A percentile compares a stretch with the other conserved stretches of the same genome.
Conservation (phyloP, 2,797 vertebrate genomes). For the Pseudochirops corinnae region DNA sequence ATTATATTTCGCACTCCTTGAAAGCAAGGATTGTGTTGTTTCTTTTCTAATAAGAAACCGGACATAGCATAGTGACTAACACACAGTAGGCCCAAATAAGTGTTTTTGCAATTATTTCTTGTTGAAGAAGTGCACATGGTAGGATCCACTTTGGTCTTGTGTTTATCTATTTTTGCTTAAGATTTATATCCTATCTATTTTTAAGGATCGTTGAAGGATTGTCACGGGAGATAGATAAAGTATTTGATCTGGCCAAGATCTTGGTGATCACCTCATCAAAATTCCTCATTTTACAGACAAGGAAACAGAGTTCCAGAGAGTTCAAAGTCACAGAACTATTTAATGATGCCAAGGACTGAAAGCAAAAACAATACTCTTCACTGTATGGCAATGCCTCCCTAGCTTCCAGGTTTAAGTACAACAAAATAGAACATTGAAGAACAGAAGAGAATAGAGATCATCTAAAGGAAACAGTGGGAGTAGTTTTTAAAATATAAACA, state of each 20-base stretch:
- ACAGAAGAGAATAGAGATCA: neutral
- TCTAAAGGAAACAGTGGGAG: neutral
- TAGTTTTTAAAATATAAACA: neutral
- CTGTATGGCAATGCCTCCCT: neutral
- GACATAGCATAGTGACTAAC: neutral
- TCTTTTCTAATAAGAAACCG: neutral
- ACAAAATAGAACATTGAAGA: neutral
- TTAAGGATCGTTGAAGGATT: neutral
- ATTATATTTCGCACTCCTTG: neutral
- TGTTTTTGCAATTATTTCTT: neutral
- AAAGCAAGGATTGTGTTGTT: neutral
- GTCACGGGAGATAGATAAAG: neutral
- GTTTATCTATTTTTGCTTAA: too few species aligned
- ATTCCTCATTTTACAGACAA: neutral
- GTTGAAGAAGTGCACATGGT: neutral
- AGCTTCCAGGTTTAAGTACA: neutral
- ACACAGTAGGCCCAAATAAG: neutral
- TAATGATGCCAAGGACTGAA: neutral
- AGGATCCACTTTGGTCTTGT: too few species aligned
- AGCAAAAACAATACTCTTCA: neutral
- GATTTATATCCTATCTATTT: neutral
- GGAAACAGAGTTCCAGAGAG: neutral
- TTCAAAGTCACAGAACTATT: neutral
- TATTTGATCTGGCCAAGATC: neutral
- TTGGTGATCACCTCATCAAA: neutral